Base-by-base conservation (phyloP, 2,797 vertebrate genomes). In the Naso thynnoides region DNA sequence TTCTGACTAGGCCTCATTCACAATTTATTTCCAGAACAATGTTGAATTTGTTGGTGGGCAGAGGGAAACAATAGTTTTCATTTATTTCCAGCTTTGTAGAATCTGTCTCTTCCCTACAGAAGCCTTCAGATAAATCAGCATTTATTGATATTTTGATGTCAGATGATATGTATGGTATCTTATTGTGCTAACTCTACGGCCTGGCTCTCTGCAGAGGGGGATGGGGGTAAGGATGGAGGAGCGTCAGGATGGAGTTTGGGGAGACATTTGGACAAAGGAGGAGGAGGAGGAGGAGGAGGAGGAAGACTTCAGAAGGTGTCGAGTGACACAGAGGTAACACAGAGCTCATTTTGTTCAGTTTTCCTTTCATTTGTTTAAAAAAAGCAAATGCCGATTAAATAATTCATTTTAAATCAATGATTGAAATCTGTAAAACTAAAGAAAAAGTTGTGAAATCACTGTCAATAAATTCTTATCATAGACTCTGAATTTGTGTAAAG, bases 321-420 rank as follows among this genome's bases (percentile, higher is more conserved):
- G 79, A 14, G 63, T 80, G 21, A n/a, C 64, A 8, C 64, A 56
- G 64, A 78, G 89, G 91, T 92, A 31, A 68, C 8, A 55, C 52
- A 33, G 18, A 58, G 23, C 21, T 23, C 36, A 24, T 2, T 9
- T 5, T 26, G 15, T 55, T 24, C 21, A 6, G 3, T 18, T 52
- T 42, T 42, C 1, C 41, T 42, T 19, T 31, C 31, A 31, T 31
- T 31, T 31, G 31, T 31, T 4, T 31, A 8, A n/a, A n/a, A n/a
- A n/a, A n/a, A n/a, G n/a, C n/a, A n/a, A n/a, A n/a, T n/a, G n/a
- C n/a, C n/a, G n/a, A n/a, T n/a, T n/a, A n/a, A n/a, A n/a, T n/a
- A n/a, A n/a, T n/a, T n/a, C n/a, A n/a, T n/a, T n/a, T n/a, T n/a
- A n/a, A n/a, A n/a, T n/a, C n/a, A n/a, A n/a, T n/a, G n/a, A n/a